A percentile compares a stretch with the other conserved stretches of the same genome.
phyloP scores from a whole-genome alignment of 2,797 vertebrate species.

The Antrozous pallidus region DNA sequence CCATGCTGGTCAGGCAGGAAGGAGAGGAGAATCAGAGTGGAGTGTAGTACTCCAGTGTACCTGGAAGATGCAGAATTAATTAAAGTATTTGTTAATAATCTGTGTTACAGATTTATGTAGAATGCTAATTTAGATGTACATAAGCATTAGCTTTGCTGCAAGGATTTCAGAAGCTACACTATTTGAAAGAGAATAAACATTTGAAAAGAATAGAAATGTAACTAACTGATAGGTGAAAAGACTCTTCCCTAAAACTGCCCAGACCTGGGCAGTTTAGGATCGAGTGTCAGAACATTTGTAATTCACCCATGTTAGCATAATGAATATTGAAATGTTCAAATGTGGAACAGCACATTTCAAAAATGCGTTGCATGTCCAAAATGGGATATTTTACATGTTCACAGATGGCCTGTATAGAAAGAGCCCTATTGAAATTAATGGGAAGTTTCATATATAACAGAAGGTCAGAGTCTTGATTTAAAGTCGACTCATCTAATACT shows the following conservation, averaged over 20 bases:
- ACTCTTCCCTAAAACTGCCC: background rate
- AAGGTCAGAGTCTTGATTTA: constrained; percentile 37
- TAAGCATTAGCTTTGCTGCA: background rate
- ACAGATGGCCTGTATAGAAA: background rate
- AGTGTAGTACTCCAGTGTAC: background rate
- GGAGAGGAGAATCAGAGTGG: background rate
- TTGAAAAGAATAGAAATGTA: background rate
- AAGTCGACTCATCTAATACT: background rate
- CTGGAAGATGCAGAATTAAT: background rate
- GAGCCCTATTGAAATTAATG: constrained; percentile 9
- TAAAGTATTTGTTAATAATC: background rate
- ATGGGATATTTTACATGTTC: background rate
- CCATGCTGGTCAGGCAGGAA: background rate
- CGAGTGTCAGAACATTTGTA: background rate
- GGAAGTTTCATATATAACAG: background rate
- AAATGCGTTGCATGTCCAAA: background rate
- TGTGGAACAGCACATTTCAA: background rate
- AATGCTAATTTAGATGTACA: background rate
- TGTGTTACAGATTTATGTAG: background rate
- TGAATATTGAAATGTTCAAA: background rate
- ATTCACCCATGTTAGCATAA: background rate
- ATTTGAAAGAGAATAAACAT: constrained; percentile 8
- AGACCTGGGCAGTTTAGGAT: background rate
- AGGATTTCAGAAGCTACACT: background rate
- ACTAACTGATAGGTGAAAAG: background rate